A percentile compares a stretch with the other conserved stretches of the same genome.
Evolutionary conservation across 2,113 vertebrate genomes (phyloP).

Genomic region (Typhlomys cinereus): DNA sequence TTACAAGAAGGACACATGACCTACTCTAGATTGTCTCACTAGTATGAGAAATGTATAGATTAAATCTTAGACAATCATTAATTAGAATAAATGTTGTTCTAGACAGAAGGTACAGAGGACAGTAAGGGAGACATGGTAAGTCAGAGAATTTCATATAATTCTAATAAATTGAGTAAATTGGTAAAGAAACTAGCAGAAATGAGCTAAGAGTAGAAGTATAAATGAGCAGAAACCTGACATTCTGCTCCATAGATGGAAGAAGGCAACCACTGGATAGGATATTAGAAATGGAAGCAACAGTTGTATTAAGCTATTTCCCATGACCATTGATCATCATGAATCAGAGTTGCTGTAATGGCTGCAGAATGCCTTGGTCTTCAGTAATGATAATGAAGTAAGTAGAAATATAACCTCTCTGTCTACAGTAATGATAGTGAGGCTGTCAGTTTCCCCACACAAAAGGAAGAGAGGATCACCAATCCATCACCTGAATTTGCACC

Average conservation of each 20-base stretch:
- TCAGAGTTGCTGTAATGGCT: neutral
- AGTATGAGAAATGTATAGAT: neutral
- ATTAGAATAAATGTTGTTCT: neutral
- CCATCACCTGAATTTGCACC: neutral
- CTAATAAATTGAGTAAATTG: neutral
- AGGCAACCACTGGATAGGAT: neutral
- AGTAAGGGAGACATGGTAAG: neutral
- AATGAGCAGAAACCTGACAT: neutral
- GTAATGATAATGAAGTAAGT: neutral
- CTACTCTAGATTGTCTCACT: neutral
- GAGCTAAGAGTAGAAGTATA: neutral
- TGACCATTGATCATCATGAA: neutral
- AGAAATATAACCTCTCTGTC: neutral
- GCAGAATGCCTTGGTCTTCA: neutral
- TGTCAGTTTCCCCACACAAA: neutral
- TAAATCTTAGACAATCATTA: neutral
- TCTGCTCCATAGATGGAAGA: neutral
- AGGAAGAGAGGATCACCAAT: neutral
- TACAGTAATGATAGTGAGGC: neutral
- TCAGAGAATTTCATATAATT: neutral
- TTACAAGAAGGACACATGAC: neutral
- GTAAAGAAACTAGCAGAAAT: neutral
- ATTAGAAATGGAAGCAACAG: neutral
- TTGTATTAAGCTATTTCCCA: neutral
- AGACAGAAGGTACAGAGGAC: neutral